These are phyloP conservation scores for Tetragnatha versicolor DNA, from an alignment of 1,140 invertebrate genomes.

Conservation along the genomic window DNA sequence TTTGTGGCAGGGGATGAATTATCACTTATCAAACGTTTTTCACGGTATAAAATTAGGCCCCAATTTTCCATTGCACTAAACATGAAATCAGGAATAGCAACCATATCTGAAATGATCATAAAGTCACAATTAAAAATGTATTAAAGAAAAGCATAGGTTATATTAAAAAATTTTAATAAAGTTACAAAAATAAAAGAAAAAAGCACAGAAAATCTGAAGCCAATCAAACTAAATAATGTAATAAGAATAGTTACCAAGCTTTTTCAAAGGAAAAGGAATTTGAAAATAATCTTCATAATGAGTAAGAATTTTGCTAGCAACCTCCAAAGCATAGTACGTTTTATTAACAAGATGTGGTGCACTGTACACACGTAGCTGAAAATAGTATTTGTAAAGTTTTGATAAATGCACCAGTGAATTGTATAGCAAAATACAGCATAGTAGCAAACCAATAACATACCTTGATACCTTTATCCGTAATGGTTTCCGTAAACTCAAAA, in stretches of 20 bases:
- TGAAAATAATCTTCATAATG: conserved; percentile 56
- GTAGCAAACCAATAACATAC: conserved; percentile 47
- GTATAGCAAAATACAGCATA: neutral
- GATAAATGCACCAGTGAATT: neutral
- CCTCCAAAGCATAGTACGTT: conserved; percentile 86
- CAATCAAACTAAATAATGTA: neutral
- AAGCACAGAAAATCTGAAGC: neutral
- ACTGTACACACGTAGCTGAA: conserved; percentile 82
- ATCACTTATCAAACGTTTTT: conserved; percentile 79
- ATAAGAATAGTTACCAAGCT: conserved; percentile 59
- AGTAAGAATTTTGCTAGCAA: conserved; percentile 24
- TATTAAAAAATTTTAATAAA: neutral
- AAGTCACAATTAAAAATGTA: neutral
- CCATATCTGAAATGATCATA: conserved; percentile 70
- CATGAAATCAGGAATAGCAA: conserved; percentile 94
- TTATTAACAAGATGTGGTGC: conserved; percentile 90
- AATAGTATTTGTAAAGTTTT: neutral
- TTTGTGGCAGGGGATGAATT: conserved; percentile 74
- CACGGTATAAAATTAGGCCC: conserved; percentile 84
- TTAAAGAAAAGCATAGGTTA: neutral
- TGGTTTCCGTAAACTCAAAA: conserved; percentile 69
- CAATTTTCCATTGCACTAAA: conserved; percentile 97
- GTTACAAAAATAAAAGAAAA: neutral
- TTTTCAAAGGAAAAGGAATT: conserved; percentile 64
- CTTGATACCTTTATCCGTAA: conserved; percentile 61